Evolutionary conservation across 2,888 invertebrate species (phyloP), one percentile per base, ranked within the genome.

Genomic region (Agelastica alni): DNA sequence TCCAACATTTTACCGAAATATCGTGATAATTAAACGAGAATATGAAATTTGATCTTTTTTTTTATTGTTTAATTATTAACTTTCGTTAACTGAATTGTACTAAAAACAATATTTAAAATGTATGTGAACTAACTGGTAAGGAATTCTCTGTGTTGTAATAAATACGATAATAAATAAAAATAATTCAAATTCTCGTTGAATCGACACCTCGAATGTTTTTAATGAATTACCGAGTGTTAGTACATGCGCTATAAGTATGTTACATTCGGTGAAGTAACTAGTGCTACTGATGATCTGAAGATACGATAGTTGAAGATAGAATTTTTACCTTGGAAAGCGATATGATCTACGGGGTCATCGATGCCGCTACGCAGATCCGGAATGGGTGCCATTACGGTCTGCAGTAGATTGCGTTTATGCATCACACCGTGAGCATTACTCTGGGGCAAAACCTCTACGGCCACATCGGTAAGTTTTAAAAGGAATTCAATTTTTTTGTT

Each of bases 371-470:
- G 87, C 79, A 93, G 86, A 83, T 91, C 89, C 76, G 93, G 93
- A 78, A 93, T 93, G 78, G 91, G 87, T 77, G 83, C 83, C 77
- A 91, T 87, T 78, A 85, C 82, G 79, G 89, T 86, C 82, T 89
- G 87, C 79, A 91, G 88, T 80, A 93, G 86, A 79, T 90, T 85
- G 73, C 88, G 86, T 81, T 85, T 85, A 83, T 89, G 91, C 75
- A 87, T 85, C 81, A 92, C 91, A 79, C 91, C 92, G 80, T 89
- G 88, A 82, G 83, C 85, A 86, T 91, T 92, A 81, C 88, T 82
- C 69, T 76, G 73, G 77, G 82, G 83, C 78, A 81, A 82, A 78
- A 79, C 81, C 79, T 80, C 79, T 79, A 73, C 73, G 71, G 70
- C 73, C 68, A 74, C 72, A 70, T 70, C 60, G 66, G 61, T 59